These are phyloP conservation scores for Reticulitermes lucifugus DNA, from an alignment of 2,888 invertebrate species.

Conservation along the genomic window DNA sequence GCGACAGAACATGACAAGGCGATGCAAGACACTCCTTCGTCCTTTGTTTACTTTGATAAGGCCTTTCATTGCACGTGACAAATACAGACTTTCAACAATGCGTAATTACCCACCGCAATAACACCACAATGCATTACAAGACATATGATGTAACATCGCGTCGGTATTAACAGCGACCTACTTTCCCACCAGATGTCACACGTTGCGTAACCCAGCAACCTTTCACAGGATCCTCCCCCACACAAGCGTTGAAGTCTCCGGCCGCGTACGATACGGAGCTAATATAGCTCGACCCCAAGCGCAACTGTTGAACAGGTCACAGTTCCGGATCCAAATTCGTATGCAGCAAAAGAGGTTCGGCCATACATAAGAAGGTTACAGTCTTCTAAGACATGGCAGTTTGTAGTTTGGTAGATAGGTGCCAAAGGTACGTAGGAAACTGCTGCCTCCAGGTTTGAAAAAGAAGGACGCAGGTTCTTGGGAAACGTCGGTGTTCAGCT, in stretches of 20 bases:
- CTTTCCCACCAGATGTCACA: constrained; percentile 10
- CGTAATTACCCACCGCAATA: background rate
- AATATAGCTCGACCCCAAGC: background rate
- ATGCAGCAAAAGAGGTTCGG: no score
- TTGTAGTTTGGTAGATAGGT: no score
- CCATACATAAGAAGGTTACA: no score
- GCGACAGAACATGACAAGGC: no score
- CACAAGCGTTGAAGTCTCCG: background rate
- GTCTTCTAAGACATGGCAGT: no score
- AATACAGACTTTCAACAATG: background rate
- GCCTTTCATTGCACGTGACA: background rate
- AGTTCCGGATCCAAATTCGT: no score
- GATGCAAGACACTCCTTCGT: background rate
- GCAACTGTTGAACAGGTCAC: no score
- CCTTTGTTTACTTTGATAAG: background rate
- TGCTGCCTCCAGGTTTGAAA: no score
- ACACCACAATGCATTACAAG: background rate
- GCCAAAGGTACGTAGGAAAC: no score
- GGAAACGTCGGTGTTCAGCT: no score
- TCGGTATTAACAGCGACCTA: constrained; percentile 11
- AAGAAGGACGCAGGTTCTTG: no score
- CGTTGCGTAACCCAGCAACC: background rate
- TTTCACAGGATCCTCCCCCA: background rate
- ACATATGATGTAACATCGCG: background rate
- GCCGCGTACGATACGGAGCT: background rate